Conservation (phyloP, 2,888 invertebrate species). For the Aphodius sticticus region DNA sequence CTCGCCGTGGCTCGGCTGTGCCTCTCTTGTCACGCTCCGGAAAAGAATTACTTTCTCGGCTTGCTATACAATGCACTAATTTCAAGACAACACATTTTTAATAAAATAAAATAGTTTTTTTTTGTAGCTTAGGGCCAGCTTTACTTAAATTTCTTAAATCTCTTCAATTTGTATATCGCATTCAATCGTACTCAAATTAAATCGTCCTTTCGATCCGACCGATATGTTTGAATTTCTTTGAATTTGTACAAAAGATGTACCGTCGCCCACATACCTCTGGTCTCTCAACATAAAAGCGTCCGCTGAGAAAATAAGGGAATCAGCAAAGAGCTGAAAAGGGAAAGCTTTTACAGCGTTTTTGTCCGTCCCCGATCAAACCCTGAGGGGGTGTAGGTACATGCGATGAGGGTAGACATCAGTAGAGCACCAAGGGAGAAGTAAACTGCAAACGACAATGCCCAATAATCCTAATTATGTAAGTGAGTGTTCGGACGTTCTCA, state of each 20-base stretch:
- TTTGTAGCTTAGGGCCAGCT: too few relatives aligned
- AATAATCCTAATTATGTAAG: slow-evolving; percentile 51
- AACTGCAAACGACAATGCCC: slow-evolving; percentile 45
- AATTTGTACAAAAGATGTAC: neutral
- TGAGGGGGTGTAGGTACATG: slow-evolving; percentile 20
- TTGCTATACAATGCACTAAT: too few relatives aligned
- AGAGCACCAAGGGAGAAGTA: slow-evolving; percentile 34
- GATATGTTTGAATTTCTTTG: neutral
- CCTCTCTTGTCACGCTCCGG: too few relatives aligned
- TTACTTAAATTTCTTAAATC: too few relatives aligned
- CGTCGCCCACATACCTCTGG: neutral
- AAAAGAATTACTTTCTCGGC: too few relatives aligned
- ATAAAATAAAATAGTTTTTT: too few relatives aligned
- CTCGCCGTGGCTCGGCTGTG: too few relatives aligned
- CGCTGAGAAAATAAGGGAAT: neutral
- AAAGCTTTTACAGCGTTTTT: slow-evolving; percentile 48
- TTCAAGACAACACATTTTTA: too few relatives aligned
- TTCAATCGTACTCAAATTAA: neutral
- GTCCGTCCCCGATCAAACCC: slow-evolving; percentile 16
- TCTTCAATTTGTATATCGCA: neutral
- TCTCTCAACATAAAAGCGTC: neutral
- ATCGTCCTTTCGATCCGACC: neutral
- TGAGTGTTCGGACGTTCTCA: slow-evolving; percentile 47
- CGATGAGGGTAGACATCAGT: slow-evolving; percentile 21
- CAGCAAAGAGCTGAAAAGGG: slow-evolving; percentile 38